phyloP scores from a whole-genome alignment of 2,888 invertebrate species.

The Macaria liturata region DNA sequence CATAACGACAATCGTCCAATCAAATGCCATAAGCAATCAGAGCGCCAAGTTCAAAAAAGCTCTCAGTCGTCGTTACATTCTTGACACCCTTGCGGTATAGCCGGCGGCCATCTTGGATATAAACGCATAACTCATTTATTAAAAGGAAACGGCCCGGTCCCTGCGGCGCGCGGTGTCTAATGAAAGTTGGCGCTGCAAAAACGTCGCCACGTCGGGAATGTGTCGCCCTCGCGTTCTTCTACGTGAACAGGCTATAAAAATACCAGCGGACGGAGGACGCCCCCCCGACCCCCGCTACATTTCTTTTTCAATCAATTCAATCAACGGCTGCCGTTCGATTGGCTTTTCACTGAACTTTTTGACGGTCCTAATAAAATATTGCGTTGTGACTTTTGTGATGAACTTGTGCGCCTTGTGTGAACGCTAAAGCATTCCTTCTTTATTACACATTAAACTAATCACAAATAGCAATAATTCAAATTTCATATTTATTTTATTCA shows the following conservation, averaged over 20 bases:
- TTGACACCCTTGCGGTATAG: conserved; percentile 63
- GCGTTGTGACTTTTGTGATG: conserved; percentile 17
- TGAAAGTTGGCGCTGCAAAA: conserved; percentile 79
- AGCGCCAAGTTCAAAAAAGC: conserved; percentile 41
- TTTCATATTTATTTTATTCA: too few relatives aligned
- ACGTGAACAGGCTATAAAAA: conserved; percentile 80
- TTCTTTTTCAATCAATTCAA: conserved; percentile 80
- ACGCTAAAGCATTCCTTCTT: too few relatives aligned
- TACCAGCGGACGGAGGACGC: conserved; percentile 60
- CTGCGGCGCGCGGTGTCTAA: conserved; percentile 73
- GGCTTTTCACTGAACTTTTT: conserved; percentile 59
- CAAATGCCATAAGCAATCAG: conserved; percentile 31
- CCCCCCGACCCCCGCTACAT: conserved; percentile 61
- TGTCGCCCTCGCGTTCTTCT: conserved; percentile 77
- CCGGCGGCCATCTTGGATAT: conserved; percentile 72
- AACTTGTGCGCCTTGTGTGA: too few relatives aligned
- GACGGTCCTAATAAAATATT: conserved; percentile 50
- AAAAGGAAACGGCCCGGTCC: conserved; percentile 74
- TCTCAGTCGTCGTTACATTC: conserved; percentile 59
- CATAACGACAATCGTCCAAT: conserved; percentile 35
- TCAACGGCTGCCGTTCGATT: conserved; percentile 70
- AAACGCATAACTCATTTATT: conserved; percentile 80
- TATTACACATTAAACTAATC: too few relatives aligned
- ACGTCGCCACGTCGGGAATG: conserved; percentile 76
- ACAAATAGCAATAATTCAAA: too few relatives aligned